phyloP scores from a whole-genome alignment of 2,888 invertebrate genomes.

The Timandra comae region DNA sequence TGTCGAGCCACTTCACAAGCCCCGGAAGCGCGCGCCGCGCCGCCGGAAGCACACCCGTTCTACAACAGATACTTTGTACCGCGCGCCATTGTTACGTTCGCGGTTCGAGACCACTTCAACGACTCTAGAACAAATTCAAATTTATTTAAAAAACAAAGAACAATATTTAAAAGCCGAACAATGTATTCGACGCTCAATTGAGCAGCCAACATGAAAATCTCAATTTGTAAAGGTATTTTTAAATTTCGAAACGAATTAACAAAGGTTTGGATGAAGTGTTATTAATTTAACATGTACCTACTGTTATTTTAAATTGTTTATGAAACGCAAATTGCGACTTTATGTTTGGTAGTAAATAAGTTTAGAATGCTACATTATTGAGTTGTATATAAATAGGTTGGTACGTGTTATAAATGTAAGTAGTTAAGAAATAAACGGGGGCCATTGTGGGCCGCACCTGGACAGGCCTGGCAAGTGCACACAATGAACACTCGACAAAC shows the following conservation, averaged over 20 bases:
- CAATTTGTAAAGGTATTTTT: not conserved
- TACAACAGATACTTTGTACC: constrained; percentile 48
- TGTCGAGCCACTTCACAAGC: constrained; percentile 58
- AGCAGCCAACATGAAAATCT: constrained; percentile 29
- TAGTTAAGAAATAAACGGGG: constrained; percentile 20
- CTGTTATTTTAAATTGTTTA: constrained; percentile 1
- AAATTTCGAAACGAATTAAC: constrained; percentile 13
- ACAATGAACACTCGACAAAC: constrained; percentile 22
- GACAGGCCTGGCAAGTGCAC: constrained; percentile 26
- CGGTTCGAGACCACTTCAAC: constrained; percentile 37
- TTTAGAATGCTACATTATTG: constrained; percentile 1
- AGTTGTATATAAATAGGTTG: not conserved
- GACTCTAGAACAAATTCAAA: constrained; percentile 23
- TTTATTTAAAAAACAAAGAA: constrained; percentile 23
- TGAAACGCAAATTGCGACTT: constrained; percentile 11
- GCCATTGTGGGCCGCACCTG: constrained; percentile 31
- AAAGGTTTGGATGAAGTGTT: constrained; percentile 18
- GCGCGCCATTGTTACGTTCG: constrained; percentile 46
- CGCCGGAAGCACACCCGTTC: constrained; percentile 45
- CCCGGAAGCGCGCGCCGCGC: constrained; percentile 48
- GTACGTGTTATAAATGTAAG: not conserved
- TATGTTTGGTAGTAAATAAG: constrained; percentile 5
- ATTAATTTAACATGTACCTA: constrained; percentile 21
- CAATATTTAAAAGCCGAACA: constrained; percentile 28
- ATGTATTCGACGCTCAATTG: constrained; percentile 41